Base-by-base conservation (phyloP, 2,797 vertebrate genomes). In the Thunnus albacares region DNA sequence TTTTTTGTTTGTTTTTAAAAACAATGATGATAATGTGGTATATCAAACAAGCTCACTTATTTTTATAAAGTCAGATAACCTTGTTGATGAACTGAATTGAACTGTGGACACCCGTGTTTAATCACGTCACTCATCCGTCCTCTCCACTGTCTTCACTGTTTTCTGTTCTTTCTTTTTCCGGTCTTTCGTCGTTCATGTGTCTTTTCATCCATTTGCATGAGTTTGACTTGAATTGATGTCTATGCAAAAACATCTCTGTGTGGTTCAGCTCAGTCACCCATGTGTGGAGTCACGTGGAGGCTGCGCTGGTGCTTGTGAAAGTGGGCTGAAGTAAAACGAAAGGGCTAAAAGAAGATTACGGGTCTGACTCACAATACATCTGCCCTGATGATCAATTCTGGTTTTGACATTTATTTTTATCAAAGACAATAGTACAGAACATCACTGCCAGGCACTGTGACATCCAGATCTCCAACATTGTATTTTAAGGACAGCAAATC, bases 171-270 rank as follows among this genome's bases (percentile, higher is more conserved):
- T 55, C 53, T n/a, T 55, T 41, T 67, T 53, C 11, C 52, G 49
- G n/a, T 60, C 35, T 20, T 2, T 47, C 45, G 2, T 28, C 17
- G 26, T 73, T 57, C 75, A 22, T 59, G 24, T 81, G 64, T 73
- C 41, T 30, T 77, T 30, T 53, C 22, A 58, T 74, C 87, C 77
- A 80, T 94, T 92, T 94, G 95, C 94, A 95, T 94, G 93, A 93
- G 92, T 93, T 92, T 86, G 82, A 94, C 91, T 94, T 91, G 85
- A 92, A 90, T 84, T 47, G 84, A 93, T 90, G 92, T 95, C 95
- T 96, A 96, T 96, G 95, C 95, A 95, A 95, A 94, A 91, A 71
- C 87, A 75, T 87, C 55, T 86, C 51, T 83, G 75, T 86, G 84
- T 78, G 87, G 85, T 90, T 85, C 77, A 43, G 82, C 59, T 59